Conservation (phyloP, 2,888 invertebrate genomes). For the Oscheius sp. region DNA sequence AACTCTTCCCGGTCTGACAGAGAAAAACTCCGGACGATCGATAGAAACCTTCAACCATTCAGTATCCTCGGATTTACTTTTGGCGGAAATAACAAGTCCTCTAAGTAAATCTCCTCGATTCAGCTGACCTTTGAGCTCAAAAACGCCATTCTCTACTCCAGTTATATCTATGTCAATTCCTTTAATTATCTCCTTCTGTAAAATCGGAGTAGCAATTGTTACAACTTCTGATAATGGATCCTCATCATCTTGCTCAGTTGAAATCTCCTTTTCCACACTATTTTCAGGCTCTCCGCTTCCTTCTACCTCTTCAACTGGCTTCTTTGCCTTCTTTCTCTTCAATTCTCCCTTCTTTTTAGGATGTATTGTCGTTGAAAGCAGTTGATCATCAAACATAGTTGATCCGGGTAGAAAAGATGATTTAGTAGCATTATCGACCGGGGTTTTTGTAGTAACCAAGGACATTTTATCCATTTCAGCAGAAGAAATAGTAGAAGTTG, state of each 20-base stretch:
- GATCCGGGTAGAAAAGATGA: too few relatives aligned
- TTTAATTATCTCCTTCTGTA: not conserved
- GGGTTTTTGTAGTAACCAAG: too few relatives aligned
- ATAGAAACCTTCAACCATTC: not conserved
- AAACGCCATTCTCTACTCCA: not conserved
- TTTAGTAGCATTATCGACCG: too few relatives aligned
- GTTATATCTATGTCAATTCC: not conserved
- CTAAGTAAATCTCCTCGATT: slow-evolving; percentile 8
- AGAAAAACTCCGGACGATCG: slow-evolving; percentile 22
- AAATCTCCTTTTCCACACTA: not conserved
- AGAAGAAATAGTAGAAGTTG: too few relatives aligned
- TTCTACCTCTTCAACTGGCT: not conserved
- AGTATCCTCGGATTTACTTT: not conserved
- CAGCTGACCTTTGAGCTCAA: not conserved
- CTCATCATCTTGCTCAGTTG: slow-evolving; percentile 11
- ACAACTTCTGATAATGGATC: slow-evolving; percentile 22
- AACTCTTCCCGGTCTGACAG: slow-evolving; percentile 13
- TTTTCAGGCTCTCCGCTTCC: slow-evolving; percentile 3
- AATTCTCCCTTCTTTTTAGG: not conserved
- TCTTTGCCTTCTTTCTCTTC: not conserved
- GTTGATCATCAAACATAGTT: not conserved
- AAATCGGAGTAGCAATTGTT: slow-evolving; percentile 14
- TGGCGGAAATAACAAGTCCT: slow-evolving; percentile 8
- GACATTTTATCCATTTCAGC: too few relatives aligned
- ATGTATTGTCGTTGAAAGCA: not conserved